Evolutionary conservation across 2,888 invertebrate species (phyloP).

Genomic region (Leptinotarsa rubiginosa): DNA sequence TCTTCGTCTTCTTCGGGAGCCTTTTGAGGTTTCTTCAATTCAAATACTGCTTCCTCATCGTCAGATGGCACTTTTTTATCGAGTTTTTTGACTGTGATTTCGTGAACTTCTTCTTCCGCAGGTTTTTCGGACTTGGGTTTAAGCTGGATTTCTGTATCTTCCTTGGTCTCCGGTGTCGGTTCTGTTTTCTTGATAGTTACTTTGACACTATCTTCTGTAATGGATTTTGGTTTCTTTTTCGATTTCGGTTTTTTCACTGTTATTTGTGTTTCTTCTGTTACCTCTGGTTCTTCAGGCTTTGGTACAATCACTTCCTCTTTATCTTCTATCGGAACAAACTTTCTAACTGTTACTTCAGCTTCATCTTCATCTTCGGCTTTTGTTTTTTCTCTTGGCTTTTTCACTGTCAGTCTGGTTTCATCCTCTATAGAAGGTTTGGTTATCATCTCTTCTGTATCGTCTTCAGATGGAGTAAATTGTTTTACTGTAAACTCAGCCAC

Average conservation of each 20-base stretch:
- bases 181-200: conserved; percentile 54
- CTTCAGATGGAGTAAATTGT: conserved; percentile 60
- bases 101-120: conserved; percentile 56
- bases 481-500: conserved; percentile 55
- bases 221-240: conserved; percentile 54
- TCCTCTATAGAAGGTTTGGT: conserved; percentile 65
- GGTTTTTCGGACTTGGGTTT: conserved; percentile 24
- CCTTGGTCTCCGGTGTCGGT: conserved; percentile 46
- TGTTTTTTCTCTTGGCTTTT: conserved; percentile 49
- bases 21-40: conserved; percentile 43
- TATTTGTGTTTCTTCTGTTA: conserved; percentile 55
- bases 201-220: conserved; percentile 50
- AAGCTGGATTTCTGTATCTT: conserved; percentile 24
- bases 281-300: conserved; percentile 39
- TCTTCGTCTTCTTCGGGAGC: conserved; percentile 43
- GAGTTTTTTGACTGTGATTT: conserved; percentile 51
- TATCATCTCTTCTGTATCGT: conserved; percentile 63
- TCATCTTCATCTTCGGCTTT: conserved; percentile 57
- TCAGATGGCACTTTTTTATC: conserved; percentile 28
- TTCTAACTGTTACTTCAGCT: conserved; percentile 52
- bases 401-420: conserved; percentile 53
- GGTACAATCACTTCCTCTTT: conserved; percentile 14
- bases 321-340: conserved; percentile 53
- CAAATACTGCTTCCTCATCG: conserved; percentile 32
- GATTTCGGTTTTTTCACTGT: conserved; percentile 37